These are phyloP conservation scores for Tetragonula clypearis DNA, from an alignment of 1,140 invertebrate species.

Conservation along the genomic window DNA sequence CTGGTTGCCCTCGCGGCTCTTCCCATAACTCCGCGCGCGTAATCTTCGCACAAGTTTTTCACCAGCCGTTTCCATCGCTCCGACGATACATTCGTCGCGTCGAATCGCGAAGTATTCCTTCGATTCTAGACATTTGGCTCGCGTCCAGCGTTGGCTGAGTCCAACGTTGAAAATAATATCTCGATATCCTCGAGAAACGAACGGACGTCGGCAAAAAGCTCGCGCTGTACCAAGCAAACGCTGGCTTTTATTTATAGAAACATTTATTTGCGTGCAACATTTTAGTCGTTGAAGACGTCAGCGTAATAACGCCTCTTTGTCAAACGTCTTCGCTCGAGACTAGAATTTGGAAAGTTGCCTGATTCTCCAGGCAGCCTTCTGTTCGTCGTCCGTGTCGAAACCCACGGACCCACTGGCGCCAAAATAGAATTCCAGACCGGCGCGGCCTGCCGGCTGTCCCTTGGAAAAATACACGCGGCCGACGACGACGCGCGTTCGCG, in stretches of 20 bases:
- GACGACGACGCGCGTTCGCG: not conserved
- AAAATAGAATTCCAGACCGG: constrained; percentile 50
- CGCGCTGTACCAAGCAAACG: not conserved
- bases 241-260: constrained; percentile 12
- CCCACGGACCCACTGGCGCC: not conserved
- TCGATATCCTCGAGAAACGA: not conserved
- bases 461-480: constrained; percentile 7
- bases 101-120: not conserved
- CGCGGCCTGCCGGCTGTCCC: not conserved
- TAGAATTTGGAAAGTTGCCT: constrained; percentile 64
- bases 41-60: no score
- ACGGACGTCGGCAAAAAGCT: no score
- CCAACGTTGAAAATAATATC: not conserved
- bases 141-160: not conserved
- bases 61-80: no score
- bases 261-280: not conserved
- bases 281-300: constrained; percentile 13
- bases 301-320: not conserved
- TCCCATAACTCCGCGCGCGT: not conserved
- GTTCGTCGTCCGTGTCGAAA: constrained; percentile 51
- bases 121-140: constrained; percentile 1
- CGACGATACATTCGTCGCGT: not conserved
- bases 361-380: constrained; percentile 36
- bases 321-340: not conserved
- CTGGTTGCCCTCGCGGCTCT: not conserved